Base-by-base conservation (phyloP, 2,888 invertebrate genomes). In the Drosophila mercatorum region DNA sequence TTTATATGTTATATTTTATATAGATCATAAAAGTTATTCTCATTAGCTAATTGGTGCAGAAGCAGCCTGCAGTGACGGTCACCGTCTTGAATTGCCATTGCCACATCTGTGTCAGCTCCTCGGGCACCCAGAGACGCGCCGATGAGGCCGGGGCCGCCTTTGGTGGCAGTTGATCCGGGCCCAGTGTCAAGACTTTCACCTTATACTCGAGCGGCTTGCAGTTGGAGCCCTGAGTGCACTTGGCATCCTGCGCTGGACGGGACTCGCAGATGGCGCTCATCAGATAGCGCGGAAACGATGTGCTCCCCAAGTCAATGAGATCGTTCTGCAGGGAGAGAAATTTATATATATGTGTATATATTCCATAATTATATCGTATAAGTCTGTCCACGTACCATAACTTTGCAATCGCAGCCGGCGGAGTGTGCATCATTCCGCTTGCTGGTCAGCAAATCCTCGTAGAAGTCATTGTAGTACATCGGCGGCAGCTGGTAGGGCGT, bases 181-280 rank as follows among this genome's bases (percentile, higher is more conserved):
- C 88, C 34, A 88, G 76, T 5, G 91, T 88, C 1, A 93, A 65
- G 0, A 93, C 93, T 65, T 91, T 92, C 0, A 93, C 90, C 74
- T 92, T 92, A 58, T 93, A 93, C 57, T 93, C 92, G 36, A 93
- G 75, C 1, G 92, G 92, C 52, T 90, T 90, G 62, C 93, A 93
- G 31, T 90, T 80, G 57, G 92, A 84, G 52, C 93, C 93, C 10
- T 85, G 89, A 70, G 87, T 89, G 71, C 92, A 93, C 60, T 90
- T 91, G n/a, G 84, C 49, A 68, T 89, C 80, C 43, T 64, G 51
- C 6, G 79, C 78, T 38, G 85, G 78, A 40, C 85, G 89, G 2
- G 90, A 85, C 64, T 92, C 90, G 47, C 93, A 93, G 8, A 93
- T 82, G 3, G 93, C 92, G 62, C 84, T 92, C 60, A 92, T 87